Conservation (phyloP, 2,797 vertebrate species). For the Microcaecilia unicolor region DNA sequence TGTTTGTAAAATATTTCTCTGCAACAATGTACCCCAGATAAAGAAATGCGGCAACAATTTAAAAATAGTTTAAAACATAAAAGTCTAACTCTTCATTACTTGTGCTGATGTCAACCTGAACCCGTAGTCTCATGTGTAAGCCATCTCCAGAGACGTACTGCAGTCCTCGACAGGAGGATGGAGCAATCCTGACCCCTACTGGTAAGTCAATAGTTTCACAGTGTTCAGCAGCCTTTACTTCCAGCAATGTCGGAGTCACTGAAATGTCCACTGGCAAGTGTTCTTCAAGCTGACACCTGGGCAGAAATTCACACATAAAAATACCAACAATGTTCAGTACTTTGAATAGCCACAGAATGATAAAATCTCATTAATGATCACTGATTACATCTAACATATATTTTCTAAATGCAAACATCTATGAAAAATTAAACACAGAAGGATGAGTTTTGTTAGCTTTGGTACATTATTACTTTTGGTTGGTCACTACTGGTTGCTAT, state of each 20-base stretch:
- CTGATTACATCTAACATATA: background rate
- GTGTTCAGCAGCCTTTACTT: constrained; percentile 32
- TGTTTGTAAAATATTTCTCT: too few species aligned
- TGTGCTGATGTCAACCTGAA: constrained; percentile 21
- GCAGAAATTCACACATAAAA: background rate
- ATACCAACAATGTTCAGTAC: too few species aligned
- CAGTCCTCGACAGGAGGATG: constrained; percentile 59
- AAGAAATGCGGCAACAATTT: too few species aligned
- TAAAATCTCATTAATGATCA: too few species aligned
- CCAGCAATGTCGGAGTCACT: constrained; percentile 43
- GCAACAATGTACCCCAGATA: too few species aligned
- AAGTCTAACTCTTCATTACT: constrained; percentile 24
- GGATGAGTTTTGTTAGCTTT: too few species aligned
- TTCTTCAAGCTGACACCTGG: constrained; percentile 22
- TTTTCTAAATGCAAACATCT: background rate
- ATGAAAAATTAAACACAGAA: background rate
- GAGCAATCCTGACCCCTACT: constrained; percentile 60
- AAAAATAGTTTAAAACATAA: too few species aligned
- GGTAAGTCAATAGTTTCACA: constrained; percentile 52
- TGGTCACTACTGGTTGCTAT: too few species aligned
- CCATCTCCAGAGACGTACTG: constrained; percentile 50
- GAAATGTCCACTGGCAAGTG: constrained; percentile 44
- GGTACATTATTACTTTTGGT: background rate
- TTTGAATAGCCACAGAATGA: too few species aligned
- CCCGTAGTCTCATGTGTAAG: constrained; percentile 66